Percentiles rank a stretch among this genome's conserved stretches.
These are phyloP conservation scores for Cyanocitta stelleri DNA, from an alignment of 2,113 vertebrate species.

Conservation along the genomic window DNA sequence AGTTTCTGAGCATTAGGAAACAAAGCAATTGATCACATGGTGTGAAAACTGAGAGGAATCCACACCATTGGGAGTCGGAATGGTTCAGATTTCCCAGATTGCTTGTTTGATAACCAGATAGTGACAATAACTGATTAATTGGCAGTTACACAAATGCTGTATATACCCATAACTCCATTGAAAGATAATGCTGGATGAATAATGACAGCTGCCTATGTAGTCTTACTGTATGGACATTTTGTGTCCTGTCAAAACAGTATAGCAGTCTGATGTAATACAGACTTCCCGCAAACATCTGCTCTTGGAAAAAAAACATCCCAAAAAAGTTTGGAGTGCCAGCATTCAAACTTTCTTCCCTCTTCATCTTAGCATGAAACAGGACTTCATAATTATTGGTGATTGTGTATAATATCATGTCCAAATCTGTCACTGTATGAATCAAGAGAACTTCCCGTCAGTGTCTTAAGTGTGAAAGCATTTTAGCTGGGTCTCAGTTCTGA, in stretches of 20 bases:
- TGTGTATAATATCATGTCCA: not conserved
- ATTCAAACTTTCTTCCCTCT: not conserved
- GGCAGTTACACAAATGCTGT: constrained; percentile 21
- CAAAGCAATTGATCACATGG: not conserved
- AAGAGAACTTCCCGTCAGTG: not conserved
- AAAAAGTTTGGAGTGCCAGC: not conserved
- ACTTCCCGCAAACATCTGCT: constrained; percentile 19
- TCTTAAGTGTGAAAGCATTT: not conserved
- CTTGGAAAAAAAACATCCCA: not conserved
- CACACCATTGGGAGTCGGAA: not conserved
- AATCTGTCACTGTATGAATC: not conserved
- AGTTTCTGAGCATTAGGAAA: not conserved
- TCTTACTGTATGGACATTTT: not conserved
- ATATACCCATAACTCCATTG: not conserved
- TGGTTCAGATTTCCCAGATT: constrained; percentile 39
- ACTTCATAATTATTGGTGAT: not conserved
- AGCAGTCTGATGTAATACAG: constrained; percentile 7
- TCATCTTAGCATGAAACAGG: not conserved
- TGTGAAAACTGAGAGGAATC: not conserved
- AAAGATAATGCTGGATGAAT: constrained; percentile 1
- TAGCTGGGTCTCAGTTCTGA: not conserved
- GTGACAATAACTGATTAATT: constrained; percentile 52
- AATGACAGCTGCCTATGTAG: not conserved
- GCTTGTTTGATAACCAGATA: constrained; percentile 43
- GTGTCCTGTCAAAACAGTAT: constrained; percentile 4